Base-by-base conservation (phyloP, 2,113 vertebrate species). In the Myotis yumanensis region DNA sequence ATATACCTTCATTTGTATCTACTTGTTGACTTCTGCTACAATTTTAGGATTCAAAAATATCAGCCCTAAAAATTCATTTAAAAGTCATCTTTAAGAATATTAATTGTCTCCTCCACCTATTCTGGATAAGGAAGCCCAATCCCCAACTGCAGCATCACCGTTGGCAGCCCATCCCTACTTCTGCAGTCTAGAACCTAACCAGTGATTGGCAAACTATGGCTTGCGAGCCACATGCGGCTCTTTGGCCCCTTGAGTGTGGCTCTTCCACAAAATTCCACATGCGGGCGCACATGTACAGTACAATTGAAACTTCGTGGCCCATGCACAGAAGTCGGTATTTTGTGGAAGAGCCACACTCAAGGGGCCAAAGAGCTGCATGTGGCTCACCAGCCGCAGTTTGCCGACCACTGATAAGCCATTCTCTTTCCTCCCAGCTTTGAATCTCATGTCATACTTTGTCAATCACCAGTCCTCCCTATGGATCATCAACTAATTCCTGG, bases 71-170 rank as follows among this genome's bases (percentile, higher is more conserved):
- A 75, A 69, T 77, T 73, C 51, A 82, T 48, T 83, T 52, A 66
- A 84, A 84, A 83, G 66, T 87, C 25, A 81, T n/a, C 30, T 46
- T 23, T 72, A 22, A 72, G 18, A 76, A 71, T 20, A 59, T 73
- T 43, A 72, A 15, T 22, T 0, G 25, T 81, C 77, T 72, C 7
- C 14, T 76, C 64, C 18, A 83, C 15, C 5, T 15, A 11, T 7
- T 77, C 57, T 7, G 30, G 15, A 32, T 71, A 64, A 89, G 59
- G 54, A 80, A 48, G 2, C 20, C 7, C 48, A 25, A 57, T 1
- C 8, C n/a, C 4, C 0, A 22, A 40, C 1, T 2, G 0, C 5
- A 62, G 25, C 2, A 2, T 20, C 7, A 66, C 20, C 23, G 25
- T 0, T 43, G 18, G 23, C 2, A 43, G 18, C 7, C n/a, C 35